Percentiles rank a stretch among this genome's conserved stretches.
Evolutionary conservation across 64 coral and sea anemone genomes (phyloP).

Genomic region (Pocillopora verrucosa): DNA sequence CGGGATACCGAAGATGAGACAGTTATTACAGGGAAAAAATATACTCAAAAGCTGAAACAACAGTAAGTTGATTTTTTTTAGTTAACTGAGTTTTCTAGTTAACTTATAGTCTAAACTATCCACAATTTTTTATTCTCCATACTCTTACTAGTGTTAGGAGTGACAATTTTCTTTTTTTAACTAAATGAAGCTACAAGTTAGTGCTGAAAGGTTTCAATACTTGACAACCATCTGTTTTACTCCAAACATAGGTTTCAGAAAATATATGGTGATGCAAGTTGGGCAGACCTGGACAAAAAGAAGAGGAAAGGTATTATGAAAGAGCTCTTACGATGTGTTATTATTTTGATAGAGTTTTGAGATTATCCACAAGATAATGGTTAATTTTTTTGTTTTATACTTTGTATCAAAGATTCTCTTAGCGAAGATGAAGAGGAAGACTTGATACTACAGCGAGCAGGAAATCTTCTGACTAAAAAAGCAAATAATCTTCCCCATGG

Average conservation of each 20-base stretch:
- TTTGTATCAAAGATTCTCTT: not conserved
- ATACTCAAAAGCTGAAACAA: conserved; percentile 66
- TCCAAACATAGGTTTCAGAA: conserved; percentile 77
- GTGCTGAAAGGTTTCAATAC: no score
- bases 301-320: conserved; percentile 59
- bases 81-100: not conserved
- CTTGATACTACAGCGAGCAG: conserved; percentile 75
- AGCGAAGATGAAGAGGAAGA: conserved; percentile 79
- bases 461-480: conserved; percentile 68
- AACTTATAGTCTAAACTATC: no score
- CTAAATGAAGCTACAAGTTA: no score
- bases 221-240: not conserved
- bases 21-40: conserved; percentile 67
- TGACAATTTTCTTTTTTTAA: no score
- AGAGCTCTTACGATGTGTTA: not conserved
- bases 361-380: no score
- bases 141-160: no score
- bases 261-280: conserved; percentile 81
- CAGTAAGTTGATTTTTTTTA: conserved; percentile 54
- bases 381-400: not conserved
- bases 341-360: not conserved
- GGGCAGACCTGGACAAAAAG: conserved; percentile 85
- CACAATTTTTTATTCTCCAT: no score
- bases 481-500: conserved; percentile 69
- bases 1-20: conserved; percentile 70